Base-by-base conservation (phyloP, 1,140 invertebrate genomes). In the Caenorhabditis inopinata region DNA sequence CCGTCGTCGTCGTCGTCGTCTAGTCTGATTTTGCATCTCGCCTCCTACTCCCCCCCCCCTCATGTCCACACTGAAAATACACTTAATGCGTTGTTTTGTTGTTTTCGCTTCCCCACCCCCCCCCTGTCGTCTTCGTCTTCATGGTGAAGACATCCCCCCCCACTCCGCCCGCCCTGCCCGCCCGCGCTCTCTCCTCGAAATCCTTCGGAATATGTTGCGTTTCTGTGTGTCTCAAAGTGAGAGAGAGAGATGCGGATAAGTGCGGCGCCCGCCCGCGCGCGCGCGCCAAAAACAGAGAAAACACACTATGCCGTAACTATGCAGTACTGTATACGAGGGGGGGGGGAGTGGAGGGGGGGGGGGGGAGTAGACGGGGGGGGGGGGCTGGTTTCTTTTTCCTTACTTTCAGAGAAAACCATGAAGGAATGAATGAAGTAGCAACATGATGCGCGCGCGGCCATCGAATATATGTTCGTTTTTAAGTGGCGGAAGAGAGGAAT, bases 41-140 rank as follows among this genome's bases (percentile, higher is more conserved):
- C 21, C n/a, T 48, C 46, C 21, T 51, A 9, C 14, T 23, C 21
- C 21, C 27, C 48, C 47, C 47, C 12, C 23, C 14, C n/a, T 48
- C n/a, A 42, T 68, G 58, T 68, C 58, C 58, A 68, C 58, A 68
- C 58, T 68, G 58, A 68, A 68, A 68, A 68, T 68, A 68, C 58
- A 68, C 58, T 68, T 68, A 68, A 68, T 68, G 58, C 32, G 58
- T 68, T 42, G 38, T 42, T 14, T 7, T 53, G 49, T 53, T 68
- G 58, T 68, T 68, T 68, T 68, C 58, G 58, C 58, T 68, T n/a
- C n/a, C n/a, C 53, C 5, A 7, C 38, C 38, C 38, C 38, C 6
- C 38, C 14, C 38, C 38, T 42, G 38, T 42, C 14, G 38, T 42
- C 6, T n/a, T n/a, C 32, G 58, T 68, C n/a, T n/a, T n/a, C n/a